phyloP scores from a whole-genome alignment of 2,797 vertebrate species.

The Myotis myotis region DNA sequence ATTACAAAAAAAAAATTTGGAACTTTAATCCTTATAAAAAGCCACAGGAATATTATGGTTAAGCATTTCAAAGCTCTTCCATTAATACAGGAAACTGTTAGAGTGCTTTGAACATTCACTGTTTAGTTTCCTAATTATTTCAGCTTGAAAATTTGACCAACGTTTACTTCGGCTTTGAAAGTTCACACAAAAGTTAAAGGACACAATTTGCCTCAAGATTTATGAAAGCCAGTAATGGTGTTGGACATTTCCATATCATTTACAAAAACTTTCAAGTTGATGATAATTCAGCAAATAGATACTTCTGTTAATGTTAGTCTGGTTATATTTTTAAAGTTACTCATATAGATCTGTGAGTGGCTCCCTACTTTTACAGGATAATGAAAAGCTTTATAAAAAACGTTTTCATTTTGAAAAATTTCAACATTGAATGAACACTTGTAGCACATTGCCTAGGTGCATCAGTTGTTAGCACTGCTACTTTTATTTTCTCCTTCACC shows the following conservation, averaged over 20 bases:
- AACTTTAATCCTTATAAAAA: conserved; percentile 67
- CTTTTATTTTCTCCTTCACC: background rate
- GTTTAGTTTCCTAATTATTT: conserved; percentile 74
- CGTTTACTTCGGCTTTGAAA: conserved; percentile 58
- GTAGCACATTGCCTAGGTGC: too few species aligned
- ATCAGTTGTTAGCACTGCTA: background rate
- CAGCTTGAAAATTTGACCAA: conserved; percentile 50
- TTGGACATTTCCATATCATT: background rate
- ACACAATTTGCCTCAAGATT: background rate
- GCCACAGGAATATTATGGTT: conserved; percentile 58
- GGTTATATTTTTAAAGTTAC: background rate
- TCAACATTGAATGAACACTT: background rate
- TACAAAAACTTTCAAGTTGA: background rate
- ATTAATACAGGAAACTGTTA: conserved; percentile 64
- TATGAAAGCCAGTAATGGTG: background rate
- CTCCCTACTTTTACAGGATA: background rate
- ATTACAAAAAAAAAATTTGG: background rate
- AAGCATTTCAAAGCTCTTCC: conserved; percentile 71
- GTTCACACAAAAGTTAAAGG: conserved; percentile 54
- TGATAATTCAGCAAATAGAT: background rate
- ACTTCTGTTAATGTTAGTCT: background rate
- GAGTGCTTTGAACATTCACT: conserved; percentile 70
- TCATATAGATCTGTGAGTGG: background rate
- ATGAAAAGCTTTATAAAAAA: background rate
- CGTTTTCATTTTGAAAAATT: background rate